Percentiles rank a stretch among this genome's conserved stretches.
These are phyloP conservation scores for Donacobius atricapilla DNA, from an alignment of 2,113 vertebrate genomes.

Conservation along the genomic window DNA sequence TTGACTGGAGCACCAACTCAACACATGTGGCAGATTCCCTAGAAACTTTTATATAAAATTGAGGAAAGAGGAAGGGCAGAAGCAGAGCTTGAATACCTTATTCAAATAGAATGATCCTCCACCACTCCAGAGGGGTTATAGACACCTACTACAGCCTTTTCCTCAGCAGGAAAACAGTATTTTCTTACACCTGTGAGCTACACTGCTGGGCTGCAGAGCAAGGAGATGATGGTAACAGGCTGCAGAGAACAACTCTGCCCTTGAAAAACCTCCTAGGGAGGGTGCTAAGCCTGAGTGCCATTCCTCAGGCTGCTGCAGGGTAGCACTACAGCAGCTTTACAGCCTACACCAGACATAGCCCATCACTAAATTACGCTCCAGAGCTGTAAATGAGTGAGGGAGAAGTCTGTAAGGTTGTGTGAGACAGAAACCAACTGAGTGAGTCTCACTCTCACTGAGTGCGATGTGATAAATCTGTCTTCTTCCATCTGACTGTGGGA, in stretches of 20 bases:
- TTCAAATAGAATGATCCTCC: neutral
- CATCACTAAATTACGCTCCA: neutral
- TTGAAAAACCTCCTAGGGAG: neutral
- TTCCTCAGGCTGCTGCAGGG: neutral
- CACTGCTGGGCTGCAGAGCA: neutral
- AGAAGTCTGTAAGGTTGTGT: neutral
- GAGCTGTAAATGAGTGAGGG: neutral
- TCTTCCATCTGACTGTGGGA: slow-evolving; percentile 15
- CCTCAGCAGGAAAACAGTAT: neutral
- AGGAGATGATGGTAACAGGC: neutral
- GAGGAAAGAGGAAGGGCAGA: neutral
- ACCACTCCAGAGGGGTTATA: neutral
- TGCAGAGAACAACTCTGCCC: neutral
- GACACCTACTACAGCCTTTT: neutral
- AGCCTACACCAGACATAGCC: neutral
- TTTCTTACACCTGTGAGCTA: neutral
- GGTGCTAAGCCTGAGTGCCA: neutral
- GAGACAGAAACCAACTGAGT: slow-evolving; percentile 50
- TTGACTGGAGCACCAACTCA: neutral
- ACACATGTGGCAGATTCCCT: neutral
- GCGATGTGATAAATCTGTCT: slow-evolving; percentile 51
- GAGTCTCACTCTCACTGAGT: slow-evolving; percentile 33
- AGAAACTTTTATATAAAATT: neutral
- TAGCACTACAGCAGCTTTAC: neutral
- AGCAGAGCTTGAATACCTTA: neutral